A percentile compares a stretch with the other conserved stretches of the same genome.
Conservation (phyloP, 2,797 vertebrate genomes). For the Oreochromis mossambicus region DNA sequence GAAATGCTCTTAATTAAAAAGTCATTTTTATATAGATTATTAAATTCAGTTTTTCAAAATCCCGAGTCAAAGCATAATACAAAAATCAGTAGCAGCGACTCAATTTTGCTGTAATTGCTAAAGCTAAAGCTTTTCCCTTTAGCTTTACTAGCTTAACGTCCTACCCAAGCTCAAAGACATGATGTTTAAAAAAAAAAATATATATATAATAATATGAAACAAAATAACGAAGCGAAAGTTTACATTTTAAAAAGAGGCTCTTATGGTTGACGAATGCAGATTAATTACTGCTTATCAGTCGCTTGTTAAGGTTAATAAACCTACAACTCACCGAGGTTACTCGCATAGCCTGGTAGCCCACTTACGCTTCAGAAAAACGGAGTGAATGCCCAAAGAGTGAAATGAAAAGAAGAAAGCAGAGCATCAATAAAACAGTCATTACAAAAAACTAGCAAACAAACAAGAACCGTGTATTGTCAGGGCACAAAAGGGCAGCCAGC, state of each 20-base stretch:
- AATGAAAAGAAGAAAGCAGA: not conserved
- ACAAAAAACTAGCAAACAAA: not conserved
- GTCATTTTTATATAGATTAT: not conserved
- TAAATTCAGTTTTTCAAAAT: not conserved
- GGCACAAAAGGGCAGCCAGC: not conserved
- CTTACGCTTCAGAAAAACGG: not conserved
- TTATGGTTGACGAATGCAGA: not conserved
- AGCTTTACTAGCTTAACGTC: not conserved
- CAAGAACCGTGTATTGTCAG: accelerated
- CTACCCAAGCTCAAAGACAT: not conserved
- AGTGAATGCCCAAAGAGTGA: not conserved
- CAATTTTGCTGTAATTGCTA: not conserved
- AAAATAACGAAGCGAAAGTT: not conserved
- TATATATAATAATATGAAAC: not conserved
- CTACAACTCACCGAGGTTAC: no score
- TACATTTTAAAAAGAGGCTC: not conserved
- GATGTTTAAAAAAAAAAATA: accelerated
- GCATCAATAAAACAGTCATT: not conserved
- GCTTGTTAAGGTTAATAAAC: not conserved
- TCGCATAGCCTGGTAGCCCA: not conserved
- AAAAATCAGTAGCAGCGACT: not conserved
- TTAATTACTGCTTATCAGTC: not conserved
- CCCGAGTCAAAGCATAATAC: not conserved
- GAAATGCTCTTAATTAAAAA: not conserved
- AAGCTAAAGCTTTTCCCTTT: accelerated